Evolutionary conservation across 2,797 vertebrate genomes (phyloP).

Genomic region (Sebastes nivosus): DNA sequence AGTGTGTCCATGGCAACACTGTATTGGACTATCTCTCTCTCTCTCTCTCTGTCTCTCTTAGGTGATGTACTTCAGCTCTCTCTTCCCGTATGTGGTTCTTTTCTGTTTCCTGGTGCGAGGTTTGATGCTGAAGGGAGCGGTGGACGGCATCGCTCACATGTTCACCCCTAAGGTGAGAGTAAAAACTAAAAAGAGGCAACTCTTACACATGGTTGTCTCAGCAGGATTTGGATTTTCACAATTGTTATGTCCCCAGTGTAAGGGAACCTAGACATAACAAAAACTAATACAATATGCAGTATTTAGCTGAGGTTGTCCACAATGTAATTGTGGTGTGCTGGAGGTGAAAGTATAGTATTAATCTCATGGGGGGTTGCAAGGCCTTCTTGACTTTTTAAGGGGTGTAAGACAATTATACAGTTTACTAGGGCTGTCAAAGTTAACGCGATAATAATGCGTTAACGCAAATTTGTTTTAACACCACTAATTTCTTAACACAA

Average conservation of each 20-base stretch:
- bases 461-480: too few species aligned
- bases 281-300: not conserved
- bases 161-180: conserved; percentile 94
- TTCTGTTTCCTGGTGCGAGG: conserved; percentile 96
- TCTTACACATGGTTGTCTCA: not conserved
- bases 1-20: conserved; percentile 71
- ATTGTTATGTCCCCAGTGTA: too few species aligned
- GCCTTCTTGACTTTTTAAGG: too few species aligned
- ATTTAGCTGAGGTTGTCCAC: not conserved
- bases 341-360: not conserved
- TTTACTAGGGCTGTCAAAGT: too few species aligned
- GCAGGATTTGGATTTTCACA: not conserved
- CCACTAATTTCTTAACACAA: too few species aligned
- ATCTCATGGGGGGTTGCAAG: not conserved
- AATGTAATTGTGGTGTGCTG: not conserved
- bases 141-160: conserved; percentile 98
- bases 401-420: too few species aligned
- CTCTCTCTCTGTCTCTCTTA: conserved; percentile 60
- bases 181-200: not conserved
- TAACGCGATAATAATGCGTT: too few species aligned
- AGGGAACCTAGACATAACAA: too few species aligned
- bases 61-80: conserved; percentile 99
- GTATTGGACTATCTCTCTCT: conserved; percentile 30
- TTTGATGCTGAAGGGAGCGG: conserved; percentile 90
- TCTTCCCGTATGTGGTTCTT: conserved; percentile 96